These are phyloP conservation scores for Chitala chitala DNA, from an alignment of 2,113 vertebrate species.

Conservation along the genomic window DNA sequence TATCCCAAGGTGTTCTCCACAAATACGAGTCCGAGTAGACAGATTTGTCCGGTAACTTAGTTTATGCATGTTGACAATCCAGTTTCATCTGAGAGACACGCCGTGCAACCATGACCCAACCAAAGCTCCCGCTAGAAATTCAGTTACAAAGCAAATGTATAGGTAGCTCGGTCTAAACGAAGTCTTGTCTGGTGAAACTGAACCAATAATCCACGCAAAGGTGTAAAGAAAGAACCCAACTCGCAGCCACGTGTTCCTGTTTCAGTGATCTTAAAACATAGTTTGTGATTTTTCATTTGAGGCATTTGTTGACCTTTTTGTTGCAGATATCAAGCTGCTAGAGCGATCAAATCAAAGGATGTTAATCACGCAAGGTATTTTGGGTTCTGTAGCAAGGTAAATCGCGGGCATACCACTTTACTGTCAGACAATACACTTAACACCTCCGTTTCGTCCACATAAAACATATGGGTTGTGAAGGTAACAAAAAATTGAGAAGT, in stretches of 20 bases:
- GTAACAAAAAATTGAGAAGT: no score
- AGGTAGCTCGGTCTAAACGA: background rate
- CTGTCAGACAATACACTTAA: background rate
- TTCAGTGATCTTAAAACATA: background rate
- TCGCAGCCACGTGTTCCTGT: background rate
- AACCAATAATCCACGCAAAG: background rate
- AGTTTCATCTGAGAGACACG: no score
- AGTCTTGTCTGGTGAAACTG: background rate
- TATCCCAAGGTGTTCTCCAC: no score
- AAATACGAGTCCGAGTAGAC: no score
- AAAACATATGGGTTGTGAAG: background rate
- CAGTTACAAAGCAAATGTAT: background rate
- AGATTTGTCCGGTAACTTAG: no score
- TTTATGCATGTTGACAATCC: no score
- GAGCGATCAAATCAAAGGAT: conserved; percentile 48
- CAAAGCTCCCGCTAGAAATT: no score
- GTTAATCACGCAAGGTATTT: conserved; percentile 45
- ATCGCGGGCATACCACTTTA: background rate
- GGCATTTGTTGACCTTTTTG: conserved; percentile 2
- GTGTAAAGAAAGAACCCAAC: conserved; percentile 18
- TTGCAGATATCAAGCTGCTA: conserved; percentile 55
- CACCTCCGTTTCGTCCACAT: background rate
- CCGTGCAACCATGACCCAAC: no score
- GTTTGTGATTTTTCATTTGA: no score
- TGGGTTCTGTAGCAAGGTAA: conserved; percentile 43